These are phyloP conservation scores for Brachyistius frenatus DNA, from an alignment of 2,113 vertebrate genomes.

Conservation along the genomic window DNA sequence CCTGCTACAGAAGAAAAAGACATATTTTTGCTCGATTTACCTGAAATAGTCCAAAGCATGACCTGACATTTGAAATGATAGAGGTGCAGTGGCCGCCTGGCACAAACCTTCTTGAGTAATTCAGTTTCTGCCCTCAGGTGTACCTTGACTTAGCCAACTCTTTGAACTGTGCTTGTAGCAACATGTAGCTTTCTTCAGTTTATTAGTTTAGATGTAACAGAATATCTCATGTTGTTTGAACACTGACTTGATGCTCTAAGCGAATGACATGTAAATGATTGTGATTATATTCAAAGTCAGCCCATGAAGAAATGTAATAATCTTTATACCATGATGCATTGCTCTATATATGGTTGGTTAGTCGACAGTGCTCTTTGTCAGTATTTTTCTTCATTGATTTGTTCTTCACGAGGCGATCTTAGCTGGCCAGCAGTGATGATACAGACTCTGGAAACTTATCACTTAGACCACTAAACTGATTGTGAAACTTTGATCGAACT, in stretches of 20 bases:
- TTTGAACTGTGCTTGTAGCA: neutral
- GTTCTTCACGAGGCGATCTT: conserved; percentile 45
- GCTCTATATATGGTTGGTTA: conserved; percentile 9
- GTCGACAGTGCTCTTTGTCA: neutral
- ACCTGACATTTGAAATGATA: neutral
- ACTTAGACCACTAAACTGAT: conserved; percentile 47
- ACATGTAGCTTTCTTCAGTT: conserved; percentile 14
- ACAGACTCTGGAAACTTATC: conserved; percentile 37
- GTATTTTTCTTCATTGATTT: conserved; percentile 30
- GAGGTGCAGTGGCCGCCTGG: neutral
- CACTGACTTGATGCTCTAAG: conserved; percentile 23
- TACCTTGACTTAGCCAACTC: neutral
- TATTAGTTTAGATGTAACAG: neutral
- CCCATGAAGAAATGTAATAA: neutral
- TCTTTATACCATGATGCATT: conserved; percentile 16
- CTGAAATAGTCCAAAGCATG: neutral
- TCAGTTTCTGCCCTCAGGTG: neutral
- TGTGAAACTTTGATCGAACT: conserved; percentile 51
- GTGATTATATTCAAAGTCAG: neutral
- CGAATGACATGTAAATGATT: conserved; percentile 7
- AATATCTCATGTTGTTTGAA: conserved; percentile 2
- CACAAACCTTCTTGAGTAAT: neutral
- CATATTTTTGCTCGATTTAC: neutral
- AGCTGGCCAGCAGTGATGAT: conserved; percentile 44
- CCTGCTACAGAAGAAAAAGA: too few relatives aligned